Conservation (phyloP, 1,140 invertebrate species). For the Muscidifurax raptorellus region DNA sequence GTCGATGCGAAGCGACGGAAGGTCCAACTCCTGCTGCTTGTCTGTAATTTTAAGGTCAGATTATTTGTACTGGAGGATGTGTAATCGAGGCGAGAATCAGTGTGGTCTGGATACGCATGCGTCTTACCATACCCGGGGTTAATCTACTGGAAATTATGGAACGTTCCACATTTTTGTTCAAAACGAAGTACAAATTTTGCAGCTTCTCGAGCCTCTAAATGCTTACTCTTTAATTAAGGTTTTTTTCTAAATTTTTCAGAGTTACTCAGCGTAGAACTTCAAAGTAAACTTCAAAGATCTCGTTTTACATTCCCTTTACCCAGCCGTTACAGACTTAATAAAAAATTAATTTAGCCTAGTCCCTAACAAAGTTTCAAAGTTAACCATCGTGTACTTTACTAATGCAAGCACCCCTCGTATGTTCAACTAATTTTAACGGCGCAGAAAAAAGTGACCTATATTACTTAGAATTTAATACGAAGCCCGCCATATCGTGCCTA, state of each 20-base stretch:
- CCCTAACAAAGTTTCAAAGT: not conserved
- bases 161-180: no score
- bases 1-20: slow-evolving; percentile 89
- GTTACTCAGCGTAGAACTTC: not conserved
- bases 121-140: no score
- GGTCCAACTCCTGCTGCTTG: slow-evolving; percentile 96
- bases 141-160: no score
- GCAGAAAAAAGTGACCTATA: not conserved
- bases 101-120: no score
- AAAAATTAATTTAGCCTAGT: not conserved
- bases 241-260: not conserved
- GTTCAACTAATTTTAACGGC: not conserved
- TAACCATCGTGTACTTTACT: not conserved
- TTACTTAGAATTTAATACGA: not conserved
- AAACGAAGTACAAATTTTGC: no score
- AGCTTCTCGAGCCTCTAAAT: no score
- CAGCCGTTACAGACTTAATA: not conserved
- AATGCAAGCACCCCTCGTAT: no score
- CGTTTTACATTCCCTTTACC: not conserved
- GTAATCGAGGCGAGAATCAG: no score
- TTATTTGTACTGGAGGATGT: not conserved
- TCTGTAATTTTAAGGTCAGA: slow-evolving; percentile 77
- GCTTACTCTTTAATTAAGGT: no score
- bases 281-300: not conserved
- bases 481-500: no score